These are phyloP conservation scores for Chrysogorgia sp. DNA, from an alignment of 92 coral and sea anemone species.

Conservation along the genomic window DNA sequence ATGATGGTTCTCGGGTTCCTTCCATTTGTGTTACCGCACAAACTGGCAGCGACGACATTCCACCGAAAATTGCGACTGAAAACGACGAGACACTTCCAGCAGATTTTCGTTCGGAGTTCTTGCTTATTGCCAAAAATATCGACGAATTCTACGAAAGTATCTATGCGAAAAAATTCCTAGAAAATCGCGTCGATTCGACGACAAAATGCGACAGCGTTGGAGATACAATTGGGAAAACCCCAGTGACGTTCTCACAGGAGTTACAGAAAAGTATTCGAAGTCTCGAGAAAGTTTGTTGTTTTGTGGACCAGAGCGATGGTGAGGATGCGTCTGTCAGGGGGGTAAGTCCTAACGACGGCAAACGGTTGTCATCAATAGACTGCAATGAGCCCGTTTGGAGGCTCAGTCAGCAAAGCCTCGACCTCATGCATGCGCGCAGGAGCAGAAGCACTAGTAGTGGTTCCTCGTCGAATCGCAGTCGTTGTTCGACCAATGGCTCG, in stretches of 20 bases:
- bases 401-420: constrained; percentile 32
- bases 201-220: constrained; percentile 12
- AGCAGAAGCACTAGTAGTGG: constrained; percentile 14
- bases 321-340: neutral
- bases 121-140: constrained; percentile 16
- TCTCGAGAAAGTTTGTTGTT: constrained; percentile 31
- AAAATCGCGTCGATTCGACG: constrained; percentile 10
- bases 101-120: constrained; percentile 29
- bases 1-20: neutral
- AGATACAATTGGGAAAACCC: neutral
- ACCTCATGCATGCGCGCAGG: constrained; percentile 22
- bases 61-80: constrained; percentile 13
- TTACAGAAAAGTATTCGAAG: constrained; percentile 33
- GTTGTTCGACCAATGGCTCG: constrained; percentile 23
- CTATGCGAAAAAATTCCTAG: constrained; percentile 18
- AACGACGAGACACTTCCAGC: constrained; percentile 36
- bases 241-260: constrained; percentile 19
- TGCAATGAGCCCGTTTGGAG: constrained; percentile 34
- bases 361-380: neutral
- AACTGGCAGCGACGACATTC: neutral
- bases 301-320: constrained; percentile 35
- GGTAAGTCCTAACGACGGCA: neutral
- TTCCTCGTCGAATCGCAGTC: constrained; percentile 12
- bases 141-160: constrained; percentile 39
- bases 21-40: neutral